A percentile compares a stretch with the other conserved stretches of the same genome.
phyloP scores from a whole-genome alignment of 2,888 invertebrate genomes.

The Drosophila koepferae region DNA sequence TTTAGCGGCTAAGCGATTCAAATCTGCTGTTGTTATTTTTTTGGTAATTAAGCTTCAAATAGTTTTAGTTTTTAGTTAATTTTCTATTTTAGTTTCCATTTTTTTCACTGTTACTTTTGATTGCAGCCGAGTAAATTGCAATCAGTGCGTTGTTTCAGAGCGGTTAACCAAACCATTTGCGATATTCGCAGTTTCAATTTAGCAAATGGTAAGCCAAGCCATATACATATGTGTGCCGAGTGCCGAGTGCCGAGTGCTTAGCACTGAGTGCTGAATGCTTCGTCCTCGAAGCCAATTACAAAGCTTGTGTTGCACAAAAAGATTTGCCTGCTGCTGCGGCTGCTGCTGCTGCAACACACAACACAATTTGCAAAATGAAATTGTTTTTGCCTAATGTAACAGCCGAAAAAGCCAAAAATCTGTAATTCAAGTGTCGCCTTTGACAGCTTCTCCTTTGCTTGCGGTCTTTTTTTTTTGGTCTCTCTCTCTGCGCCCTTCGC shows the following conservation, averaged over 20 bases:
- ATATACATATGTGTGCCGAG: slow-evolving; percentile 38
- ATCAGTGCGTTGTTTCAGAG: slow-evolving; percentile 46
- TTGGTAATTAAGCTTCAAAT: slow-evolving; percentile 35
- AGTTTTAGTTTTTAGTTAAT: slow-evolving; percentile 28
- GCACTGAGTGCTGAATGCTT: slow-evolving; percentile 7
- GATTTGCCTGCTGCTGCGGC: slow-evolving; percentile 33
- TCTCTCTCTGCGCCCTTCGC: background rate
- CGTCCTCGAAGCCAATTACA: slow-evolving; percentile 53
- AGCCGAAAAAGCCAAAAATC: slow-evolving; percentile 20
- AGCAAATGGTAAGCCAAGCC: slow-evolving; percentile 32
- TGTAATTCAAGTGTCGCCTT: slow-evolving; percentile 43
- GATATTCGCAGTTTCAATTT: slow-evolving; percentile 60
- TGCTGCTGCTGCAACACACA: slow-evolving; percentile 47
- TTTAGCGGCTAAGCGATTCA: slow-evolving; percentile 2
- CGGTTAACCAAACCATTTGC: slow-evolving; percentile 48
- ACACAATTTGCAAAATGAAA: slow-evolving; percentile 74
- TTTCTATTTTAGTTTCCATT: background rate
- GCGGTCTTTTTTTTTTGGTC: slow-evolving; percentile 27
- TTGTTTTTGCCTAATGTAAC: slow-evolving; percentile 58
- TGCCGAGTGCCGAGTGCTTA: too few relatives aligned
- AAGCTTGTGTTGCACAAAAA: slow-evolving; percentile 56
- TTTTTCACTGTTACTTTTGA: slow-evolving; percentile 21
- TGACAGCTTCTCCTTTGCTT: slow-evolving; percentile 28
- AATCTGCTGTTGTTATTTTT: background rate
- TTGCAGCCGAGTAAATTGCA: slow-evolving; percentile 49